These are phyloP conservation scores for Ammospiza nelsoni DNA, from an alignment of 2,113 vertebrate species.

Conservation along the genomic window DNA sequence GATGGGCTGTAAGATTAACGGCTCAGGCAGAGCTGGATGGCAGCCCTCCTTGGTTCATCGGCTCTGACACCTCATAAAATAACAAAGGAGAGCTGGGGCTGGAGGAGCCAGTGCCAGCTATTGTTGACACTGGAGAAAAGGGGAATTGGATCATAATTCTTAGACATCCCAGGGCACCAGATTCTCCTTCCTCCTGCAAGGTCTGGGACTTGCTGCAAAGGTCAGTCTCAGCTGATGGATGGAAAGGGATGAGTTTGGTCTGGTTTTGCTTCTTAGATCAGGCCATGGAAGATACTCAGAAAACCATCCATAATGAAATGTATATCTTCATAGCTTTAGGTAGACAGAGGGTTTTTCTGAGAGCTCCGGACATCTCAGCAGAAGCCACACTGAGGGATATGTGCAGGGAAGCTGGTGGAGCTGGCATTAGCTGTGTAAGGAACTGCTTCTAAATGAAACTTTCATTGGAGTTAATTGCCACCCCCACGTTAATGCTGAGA, in stretches of 20 bases:
- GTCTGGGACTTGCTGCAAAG: neutral
- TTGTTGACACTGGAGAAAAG: constrained; percentile 4
- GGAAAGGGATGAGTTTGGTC: neutral
- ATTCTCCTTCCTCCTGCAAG: neutral
- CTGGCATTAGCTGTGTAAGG: neutral
- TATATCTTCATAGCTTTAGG: neutral
- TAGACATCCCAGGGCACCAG: neutral
- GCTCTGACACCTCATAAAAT: constrained; percentile 46
- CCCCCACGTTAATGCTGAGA: neutral
- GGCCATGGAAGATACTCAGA: neutral
- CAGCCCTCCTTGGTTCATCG: neutral
- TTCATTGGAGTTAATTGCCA: constrained; percentile 43
- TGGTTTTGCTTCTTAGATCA: neutral
- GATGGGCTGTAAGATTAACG: constrained; percentile 52
- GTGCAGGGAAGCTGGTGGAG: neutral
- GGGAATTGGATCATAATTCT: constrained; percentile 9
- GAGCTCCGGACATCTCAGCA: neutral
- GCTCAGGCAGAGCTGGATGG: constrained; percentile 26
- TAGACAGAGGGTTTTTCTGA: neutral
- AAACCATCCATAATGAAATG: neutral
- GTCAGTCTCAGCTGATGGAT: neutral
- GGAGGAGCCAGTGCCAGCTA: neutral
- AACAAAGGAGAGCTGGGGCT: constrained; percentile 1
- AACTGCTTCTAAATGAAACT: constrained; percentile 15
- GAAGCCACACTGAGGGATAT: neutral